Base-by-base conservation (phyloP, 1,140 invertebrate genomes). In the Dreissena rostriformis region DNA sequence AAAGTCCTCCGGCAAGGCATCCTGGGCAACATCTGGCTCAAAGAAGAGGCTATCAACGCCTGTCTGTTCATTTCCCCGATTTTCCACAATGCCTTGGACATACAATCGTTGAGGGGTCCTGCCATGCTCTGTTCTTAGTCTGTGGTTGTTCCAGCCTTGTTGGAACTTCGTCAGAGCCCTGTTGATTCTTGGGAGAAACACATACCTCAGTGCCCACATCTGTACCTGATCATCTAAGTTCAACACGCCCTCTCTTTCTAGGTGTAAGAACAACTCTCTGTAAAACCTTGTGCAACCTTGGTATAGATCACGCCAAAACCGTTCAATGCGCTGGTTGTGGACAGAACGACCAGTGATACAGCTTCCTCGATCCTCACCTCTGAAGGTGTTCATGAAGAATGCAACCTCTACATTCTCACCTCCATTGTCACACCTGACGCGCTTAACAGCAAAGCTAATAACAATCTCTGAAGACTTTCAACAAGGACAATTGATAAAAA, bases 381-480 rank as follows among this genome's bases (percentile, higher is more conserved):
- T 66, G 51, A 74, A 29, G 2, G 75, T 39, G n/a, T 84, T 77
- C 86, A 88, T 86, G 28, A 76, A 88, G 14, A 72, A 15, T 11
- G 84, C 87, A 24, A 88, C 81, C 26, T 77, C 52, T n/a, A 65
- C 70, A 70, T 88, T 88, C 63, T 88, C 87, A 19, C 39, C 67
- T 17, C 86, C 86, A 73, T 84, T 49, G 57, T 88, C 87, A 7
- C 70, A 57, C 52, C 87, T 39, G 17, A 88, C 84, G 57, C 66
- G 76, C n/a, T n/a, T n/a, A n/a, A n/a, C n/a, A n/a, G n/a, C n/a
- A n/a, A n/a, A n/a, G n/a, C n/a, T n/a, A n/a, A n/a, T n/a, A n/a
- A n/a, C n/a, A n/a, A n/a, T n/a, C n/a, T n/a, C n/a, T n/a, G n/a
- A n/a, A n/a, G n/a, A n/a, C n/a, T n/a, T n/a, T n/a, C n/a, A n/a